Evolutionary conservation across 2,888 invertebrate species (phyloP), one percentile per base, ranked within the genome.

Genomic region (Prosopocoilus inquinatus): DNA sequence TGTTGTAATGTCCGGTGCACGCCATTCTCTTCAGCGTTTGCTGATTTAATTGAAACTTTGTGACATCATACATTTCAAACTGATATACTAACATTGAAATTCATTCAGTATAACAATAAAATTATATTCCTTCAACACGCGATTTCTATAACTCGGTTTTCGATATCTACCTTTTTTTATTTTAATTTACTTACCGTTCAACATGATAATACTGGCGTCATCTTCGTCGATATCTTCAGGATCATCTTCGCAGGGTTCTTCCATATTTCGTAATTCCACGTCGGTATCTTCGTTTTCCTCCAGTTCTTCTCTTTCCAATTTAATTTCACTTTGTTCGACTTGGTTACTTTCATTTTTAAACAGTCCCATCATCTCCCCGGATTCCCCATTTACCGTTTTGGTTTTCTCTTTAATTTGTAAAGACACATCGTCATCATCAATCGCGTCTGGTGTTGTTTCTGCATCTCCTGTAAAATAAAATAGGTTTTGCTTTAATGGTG

Each of bases 31-130:
- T 28, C 50, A 62, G 67, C 65, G 66, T 67, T 67, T 65, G 66
- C 64, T 66, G 68, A 70, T 70, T 71, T 70, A 70, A 70, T 70
- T 70, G 70, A 67, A 71, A 71, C 71, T 70, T 70, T 65, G 69
- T 69, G 71, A 71, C 70, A 67, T 63, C 65, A 57, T 65, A 64
- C 67, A 69, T 67, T 68, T 68, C 66, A 67, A 68, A 69, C 66
- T 68, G 65, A 67, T 67, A 67, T 65, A 64, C 65, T 57, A 59
- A 57, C 61, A 64, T 57, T 60, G 54, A 55, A 63, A 66, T 65
- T 62, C 62, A 67, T 66, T 64, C 59, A 64, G 64, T 57, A 60
- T 49, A 50, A 28, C 20, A 28, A 28, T 28, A 28, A 28, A 28
- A 28, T 28, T 28, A 28, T 28, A 28, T 28, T 5, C 20, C 5